Conservation (phyloP, 2,888 invertebrate genomes). For the Empis stercorea region DNA sequence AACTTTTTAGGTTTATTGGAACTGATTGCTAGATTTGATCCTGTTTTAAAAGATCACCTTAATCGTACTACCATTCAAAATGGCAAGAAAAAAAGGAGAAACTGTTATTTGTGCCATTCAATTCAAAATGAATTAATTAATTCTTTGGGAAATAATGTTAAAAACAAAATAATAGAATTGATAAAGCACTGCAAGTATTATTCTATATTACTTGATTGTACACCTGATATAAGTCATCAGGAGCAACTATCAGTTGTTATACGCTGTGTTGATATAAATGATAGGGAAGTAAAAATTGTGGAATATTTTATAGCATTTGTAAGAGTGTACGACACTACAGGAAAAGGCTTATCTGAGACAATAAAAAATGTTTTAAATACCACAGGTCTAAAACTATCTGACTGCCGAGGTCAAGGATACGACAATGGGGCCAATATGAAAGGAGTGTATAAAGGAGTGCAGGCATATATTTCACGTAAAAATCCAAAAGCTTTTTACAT, state of each 20-base stretch:
- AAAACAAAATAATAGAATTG: not conserved
- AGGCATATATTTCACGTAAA: not conserved
- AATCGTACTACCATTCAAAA: not conserved
- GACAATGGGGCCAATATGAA: slow-evolving; percentile 3
- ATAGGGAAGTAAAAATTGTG: not conserved
- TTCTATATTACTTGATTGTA: not conserved
- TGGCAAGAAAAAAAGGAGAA: not conserved
- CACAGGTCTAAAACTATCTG: not conserved
- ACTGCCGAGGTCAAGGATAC: slow-evolving; percentile 3
- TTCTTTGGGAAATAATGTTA: slow-evolving; percentile 1
- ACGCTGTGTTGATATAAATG: not conserved
- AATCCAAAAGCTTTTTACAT: not conserved
- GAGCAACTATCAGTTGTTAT: not conserved
- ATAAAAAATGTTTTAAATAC: not conserved
- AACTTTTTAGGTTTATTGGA: slow-evolving; percentile 4
- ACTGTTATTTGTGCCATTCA: not conserved
- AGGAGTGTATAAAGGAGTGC: not conserved
- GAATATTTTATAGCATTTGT: not conserved
- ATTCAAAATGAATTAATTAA: slow-evolving; percentile 2
- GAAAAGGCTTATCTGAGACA: not conserved
- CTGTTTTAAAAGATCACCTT: slow-evolving; percentile 2
- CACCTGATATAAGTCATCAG: not conserved
- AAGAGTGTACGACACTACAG: not conserved
- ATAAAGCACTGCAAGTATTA: slow-evolving; percentile 2
- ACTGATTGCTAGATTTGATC: slow-evolving; percentile 4